A percentile compares a stretch with the other conserved stretches of the same genome.
Evolutionary conservation across 2,888 invertebrate species (phyloP).

Genomic region (Strigamia transsilvanica): DNA sequence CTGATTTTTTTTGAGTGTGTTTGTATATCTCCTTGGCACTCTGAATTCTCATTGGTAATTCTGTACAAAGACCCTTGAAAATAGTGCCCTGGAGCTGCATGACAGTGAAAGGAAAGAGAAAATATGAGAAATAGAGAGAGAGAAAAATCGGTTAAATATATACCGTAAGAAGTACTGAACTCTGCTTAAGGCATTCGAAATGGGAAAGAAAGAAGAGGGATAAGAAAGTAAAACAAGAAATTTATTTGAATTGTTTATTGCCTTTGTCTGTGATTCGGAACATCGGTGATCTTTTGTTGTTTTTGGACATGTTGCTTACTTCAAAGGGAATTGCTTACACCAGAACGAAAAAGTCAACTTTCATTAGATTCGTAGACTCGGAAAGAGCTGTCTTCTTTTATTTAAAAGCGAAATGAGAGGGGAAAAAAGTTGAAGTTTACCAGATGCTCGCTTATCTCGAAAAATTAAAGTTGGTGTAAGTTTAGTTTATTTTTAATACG

Average conservation of each 20-base stretch:
- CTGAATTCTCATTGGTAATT: conserved; percentile 26
- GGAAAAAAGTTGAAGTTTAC: too few species aligned
- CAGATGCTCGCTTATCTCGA: too few species aligned
- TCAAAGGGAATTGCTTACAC: background rate
- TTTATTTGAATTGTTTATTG: background rate
- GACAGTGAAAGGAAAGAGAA: background rate
- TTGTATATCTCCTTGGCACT: conserved; percentile 24
- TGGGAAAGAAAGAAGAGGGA: background rate
- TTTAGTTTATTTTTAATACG: too few species aligned
- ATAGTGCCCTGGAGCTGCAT: conserved; percentile 24
- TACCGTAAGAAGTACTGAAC: background rate
- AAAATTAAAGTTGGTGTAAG: background rate
- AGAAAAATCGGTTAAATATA: conserved; percentile 27
- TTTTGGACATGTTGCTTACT: background rate
- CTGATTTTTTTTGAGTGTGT: conserved; percentile 24
- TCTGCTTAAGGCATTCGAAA: background rate
- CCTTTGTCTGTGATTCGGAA: background rate
- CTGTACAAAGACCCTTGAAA: conserved; percentile 38
- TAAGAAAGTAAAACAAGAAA: background rate
- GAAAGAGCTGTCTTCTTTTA: too few species aligned
- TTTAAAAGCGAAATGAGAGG: too few species aligned
- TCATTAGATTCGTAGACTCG: background rate
- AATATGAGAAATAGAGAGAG: background rate
- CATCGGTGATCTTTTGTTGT: background rate
- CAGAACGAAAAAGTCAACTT: background rate